Evolutionary conservation across 92 coral and sea anemone species (phyloP).

Genomic region (Epizoanthus illoricatus): DNA sequence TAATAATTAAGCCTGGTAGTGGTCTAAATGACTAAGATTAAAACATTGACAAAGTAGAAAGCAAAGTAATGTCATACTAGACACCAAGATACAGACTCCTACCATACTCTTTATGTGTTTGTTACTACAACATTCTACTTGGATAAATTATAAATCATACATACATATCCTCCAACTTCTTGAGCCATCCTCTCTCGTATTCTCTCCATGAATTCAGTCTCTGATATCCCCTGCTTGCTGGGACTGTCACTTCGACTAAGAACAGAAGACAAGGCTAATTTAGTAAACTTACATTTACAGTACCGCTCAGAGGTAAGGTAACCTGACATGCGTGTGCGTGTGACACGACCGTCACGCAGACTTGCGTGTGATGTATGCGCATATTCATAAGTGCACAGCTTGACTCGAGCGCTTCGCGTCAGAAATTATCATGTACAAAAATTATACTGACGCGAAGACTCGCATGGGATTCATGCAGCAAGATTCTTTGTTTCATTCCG

Average conservation of each 20-base stretch:
- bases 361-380: no score
- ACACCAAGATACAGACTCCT: background rate
- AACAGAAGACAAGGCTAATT: background rate
- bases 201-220: slow-evolving; percentile 92
- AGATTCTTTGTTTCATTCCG: no score
- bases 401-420: no score
- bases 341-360: no score
- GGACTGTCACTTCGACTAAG: slow-evolving; percentile 79
- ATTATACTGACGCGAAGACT: no score
- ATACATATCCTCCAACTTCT: slow-evolving; percentile 98
- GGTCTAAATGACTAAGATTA: background rate
- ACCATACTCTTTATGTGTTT: no score
- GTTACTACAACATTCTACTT: no score
- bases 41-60: background rate
- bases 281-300: background rate
- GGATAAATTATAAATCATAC: slow-evolving; percentile 9
- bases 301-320: no score
- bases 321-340: no score
- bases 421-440: no score
- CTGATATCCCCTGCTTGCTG: slow-evolving; percentile 82
- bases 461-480: no score
- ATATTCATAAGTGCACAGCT: no score
- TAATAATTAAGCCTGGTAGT: background rate
- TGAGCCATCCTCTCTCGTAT: slow-evolving; percentile 95
- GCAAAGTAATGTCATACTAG: background rate